These are phyloP conservation scores for Odocoileus virginianus DNA, from an alignment of 2,113 vertebrate genomes.

Conservation along the genomic window DNA sequence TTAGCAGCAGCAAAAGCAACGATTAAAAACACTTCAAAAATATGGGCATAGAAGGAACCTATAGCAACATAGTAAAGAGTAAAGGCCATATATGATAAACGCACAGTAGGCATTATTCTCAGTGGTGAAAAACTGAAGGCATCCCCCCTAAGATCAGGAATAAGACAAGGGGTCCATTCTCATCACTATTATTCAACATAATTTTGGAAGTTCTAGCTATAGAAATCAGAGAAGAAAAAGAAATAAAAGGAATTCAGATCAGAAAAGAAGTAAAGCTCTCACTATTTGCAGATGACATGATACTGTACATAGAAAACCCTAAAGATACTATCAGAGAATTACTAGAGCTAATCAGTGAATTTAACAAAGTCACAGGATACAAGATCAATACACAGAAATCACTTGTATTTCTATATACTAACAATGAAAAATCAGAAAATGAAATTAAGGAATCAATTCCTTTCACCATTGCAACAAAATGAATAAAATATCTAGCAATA, in stretches of 20 bases:
- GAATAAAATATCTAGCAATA: background rate
- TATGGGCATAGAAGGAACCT: background rate
- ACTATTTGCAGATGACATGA: background rate
- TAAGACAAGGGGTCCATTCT: background rate
- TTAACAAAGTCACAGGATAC: background rate
- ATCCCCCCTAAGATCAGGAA: background rate
- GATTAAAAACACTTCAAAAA: background rate
- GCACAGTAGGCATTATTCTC: background rate
- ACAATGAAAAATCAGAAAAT: background rate
- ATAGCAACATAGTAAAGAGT: background rate
- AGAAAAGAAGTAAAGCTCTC: background rate
- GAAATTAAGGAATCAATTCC: background rate
- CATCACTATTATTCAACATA: background rate
- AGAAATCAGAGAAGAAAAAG: background rate
- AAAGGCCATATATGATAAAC: background rate
- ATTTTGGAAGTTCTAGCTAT: background rate
- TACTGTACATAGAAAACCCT: background rate
- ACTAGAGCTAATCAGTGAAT: background rate
- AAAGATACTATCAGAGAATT: background rate
- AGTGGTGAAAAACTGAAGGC: background rate
- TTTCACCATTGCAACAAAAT: background rate
- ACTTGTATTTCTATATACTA: background rate
- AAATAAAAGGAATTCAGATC: background rate
- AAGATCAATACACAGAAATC: background rate
- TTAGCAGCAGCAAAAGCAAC: background rate